These are phyloP conservation scores for Notolabrus celidotus DNA, from an alignment of 2,797 vertebrate genomes.

Conservation along the genomic window DNA sequence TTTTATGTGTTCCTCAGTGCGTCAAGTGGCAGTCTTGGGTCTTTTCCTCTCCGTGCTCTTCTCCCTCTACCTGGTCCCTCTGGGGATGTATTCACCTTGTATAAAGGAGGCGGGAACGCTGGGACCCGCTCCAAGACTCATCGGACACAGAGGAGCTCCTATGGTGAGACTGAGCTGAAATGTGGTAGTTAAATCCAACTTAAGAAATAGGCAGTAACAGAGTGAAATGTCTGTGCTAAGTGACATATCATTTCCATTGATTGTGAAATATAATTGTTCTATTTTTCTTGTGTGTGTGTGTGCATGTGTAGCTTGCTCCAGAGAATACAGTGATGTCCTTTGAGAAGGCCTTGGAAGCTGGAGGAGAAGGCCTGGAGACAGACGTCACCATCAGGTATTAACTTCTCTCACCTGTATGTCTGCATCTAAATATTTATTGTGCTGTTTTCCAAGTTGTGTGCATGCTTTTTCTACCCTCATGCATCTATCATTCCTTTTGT, in stretches of 20 bases:
- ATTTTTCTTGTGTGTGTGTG: slow-evolving; percentile 2
- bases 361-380: slow-evolving; percentile 89
- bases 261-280: not conserved
- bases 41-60: slow-evolving; percentile 89
- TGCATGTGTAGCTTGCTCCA: slow-evolving; percentile 85
- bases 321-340: slow-evolving; percentile 95
- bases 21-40: slow-evolving; percentile 85
- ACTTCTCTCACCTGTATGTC: not conserved
- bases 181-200: no score
- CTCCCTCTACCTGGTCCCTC: slow-evolving; percentile 90
- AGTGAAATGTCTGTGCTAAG: no score
- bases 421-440: not conserved
- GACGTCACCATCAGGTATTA: slow-evolving; percentile 91
- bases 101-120: slow-evolving; percentile 88
- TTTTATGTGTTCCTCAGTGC: slow-evolving; percentile 77
- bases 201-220: no score
- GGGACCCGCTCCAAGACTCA: slow-evolving; percentile 88
- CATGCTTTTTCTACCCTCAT: not conserved
- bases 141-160: slow-evolving; percentile 94
- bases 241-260: not conserved
- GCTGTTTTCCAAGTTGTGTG: no score
- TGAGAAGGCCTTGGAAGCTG: slow-evolving; percentile 89
- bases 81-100: slow-evolving; percentile 94
- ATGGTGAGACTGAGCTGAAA: slow-evolving; percentile 82
- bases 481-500: not conserved